A percentile compares a stretch with the other conserved stretches of the same genome.
Evolutionary conservation across 2,113 vertebrate species (phyloP).

Genomic region (Platichthys flesus): DNA sequence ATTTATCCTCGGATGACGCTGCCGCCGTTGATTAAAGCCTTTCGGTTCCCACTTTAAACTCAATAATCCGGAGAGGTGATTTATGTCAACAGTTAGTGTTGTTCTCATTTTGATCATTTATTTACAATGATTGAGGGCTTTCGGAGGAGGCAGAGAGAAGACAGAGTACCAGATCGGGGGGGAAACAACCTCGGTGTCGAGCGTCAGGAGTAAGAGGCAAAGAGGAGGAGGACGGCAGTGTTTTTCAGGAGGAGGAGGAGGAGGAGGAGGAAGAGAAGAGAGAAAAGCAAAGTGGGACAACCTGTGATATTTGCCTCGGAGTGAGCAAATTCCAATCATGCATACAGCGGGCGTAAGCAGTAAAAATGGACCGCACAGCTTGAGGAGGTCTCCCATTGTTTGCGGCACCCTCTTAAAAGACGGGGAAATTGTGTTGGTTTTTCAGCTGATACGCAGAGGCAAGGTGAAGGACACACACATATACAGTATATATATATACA

Average conservation of each 20-base stretch:
- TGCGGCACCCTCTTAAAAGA: constrained; percentile 70
- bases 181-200: constrained; percentile 25
- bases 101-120: constrained; percentile 67
- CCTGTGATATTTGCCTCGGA: constrained; percentile 39
- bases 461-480: constrained; percentile 69
- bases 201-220: constrained; percentile 37
- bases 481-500: background rate
- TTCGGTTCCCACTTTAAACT: constrained; percentile 27
- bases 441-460: constrained; percentile 50
- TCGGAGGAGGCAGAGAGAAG: constrained; percentile 14
- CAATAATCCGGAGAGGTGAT: constrained; percentile 26
- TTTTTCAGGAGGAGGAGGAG: background rate
- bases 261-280: background rate
- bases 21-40: constrained; percentile 42
- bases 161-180: constrained; percentile 45
- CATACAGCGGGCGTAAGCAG: constrained; percentile 24
- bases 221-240: constrained; percentile 4
- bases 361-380: constrained; percentile 54
- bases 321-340: constrained; percentile 32
- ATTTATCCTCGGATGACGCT: constrained; percentile 45
- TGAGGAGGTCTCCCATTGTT: constrained; percentile 74
- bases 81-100: constrained; percentile 27
- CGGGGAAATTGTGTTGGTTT: constrained; percentile 73
- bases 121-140: constrained; percentile 39
- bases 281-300: constrained; percentile 12